These are phyloP conservation scores for Psephotus haematonotus DNA, from an alignment of 2,113 vertebrate genomes.

Conservation along the genomic window DNA sequence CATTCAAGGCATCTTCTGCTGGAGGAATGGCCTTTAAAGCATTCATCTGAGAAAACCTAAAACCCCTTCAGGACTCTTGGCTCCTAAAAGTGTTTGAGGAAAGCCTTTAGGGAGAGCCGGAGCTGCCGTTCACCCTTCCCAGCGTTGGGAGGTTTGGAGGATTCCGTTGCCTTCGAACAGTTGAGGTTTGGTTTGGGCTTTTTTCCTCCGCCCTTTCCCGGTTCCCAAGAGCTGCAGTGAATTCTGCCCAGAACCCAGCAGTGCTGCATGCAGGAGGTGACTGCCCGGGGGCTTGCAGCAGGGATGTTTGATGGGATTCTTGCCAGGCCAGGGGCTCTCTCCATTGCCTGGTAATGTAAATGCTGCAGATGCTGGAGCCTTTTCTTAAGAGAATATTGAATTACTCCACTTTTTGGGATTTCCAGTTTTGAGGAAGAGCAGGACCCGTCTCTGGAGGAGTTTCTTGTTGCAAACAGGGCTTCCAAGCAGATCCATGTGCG, in stretches of 20 bases:
- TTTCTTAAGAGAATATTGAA: background rate
- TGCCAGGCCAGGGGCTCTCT: background rate
- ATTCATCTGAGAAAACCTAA: background rate
- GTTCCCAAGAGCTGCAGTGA: background rate
- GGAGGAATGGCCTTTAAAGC: background rate
- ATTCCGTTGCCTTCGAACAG: background rate
- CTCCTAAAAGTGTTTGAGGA: background rate
- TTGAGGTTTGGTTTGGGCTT: background rate
- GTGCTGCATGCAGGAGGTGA: background rate
- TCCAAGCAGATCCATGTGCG: background rate
- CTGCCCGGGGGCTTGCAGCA: background rate
- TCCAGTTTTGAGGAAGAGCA: background rate
- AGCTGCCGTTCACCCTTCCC: slow-evolving; percentile 23
- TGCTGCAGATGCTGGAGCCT: background rate
- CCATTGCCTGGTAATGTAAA: background rate
- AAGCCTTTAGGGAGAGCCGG: background rate
- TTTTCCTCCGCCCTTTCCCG: background rate
- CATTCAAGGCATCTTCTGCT: background rate
- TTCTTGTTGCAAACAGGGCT: background rate
- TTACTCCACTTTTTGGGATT: background rate
- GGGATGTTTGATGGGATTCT: background rate
- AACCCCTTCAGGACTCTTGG: background rate
- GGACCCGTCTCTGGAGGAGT: background rate
- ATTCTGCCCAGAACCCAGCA: background rate
- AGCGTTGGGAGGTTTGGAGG: background rate